Evolutionary conservation across 2,113 vertebrate genomes (phyloP).

Genomic region (Beaufortia kweichowensis): DNA sequence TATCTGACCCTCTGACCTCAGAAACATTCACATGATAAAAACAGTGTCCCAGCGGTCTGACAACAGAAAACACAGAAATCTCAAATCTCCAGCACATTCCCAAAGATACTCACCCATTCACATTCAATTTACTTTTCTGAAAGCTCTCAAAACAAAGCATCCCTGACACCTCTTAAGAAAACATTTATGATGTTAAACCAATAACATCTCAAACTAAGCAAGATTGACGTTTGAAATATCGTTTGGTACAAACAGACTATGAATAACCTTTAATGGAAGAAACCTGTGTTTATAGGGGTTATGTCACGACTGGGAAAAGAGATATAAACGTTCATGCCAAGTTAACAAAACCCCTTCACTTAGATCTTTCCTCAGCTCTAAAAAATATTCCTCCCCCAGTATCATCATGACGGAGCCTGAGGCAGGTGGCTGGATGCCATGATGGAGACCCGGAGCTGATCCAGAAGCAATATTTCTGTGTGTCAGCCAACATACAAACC

Average conservation of each 20-base stretch:
- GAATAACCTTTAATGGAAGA: not conserved
- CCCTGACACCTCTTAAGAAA: not conserved
- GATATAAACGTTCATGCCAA: not conserved
- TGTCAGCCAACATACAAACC: slow-evolving; percentile 10
- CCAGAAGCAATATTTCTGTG: slow-evolving; percentile 45
- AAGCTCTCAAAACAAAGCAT: slow-evolving; percentile 12
- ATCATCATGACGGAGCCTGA: slow-evolving; percentile 39
- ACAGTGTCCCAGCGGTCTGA: slow-evolving; percentile 48
- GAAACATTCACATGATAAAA: slow-evolving; percentile 46
- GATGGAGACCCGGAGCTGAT: slow-evolving; percentile 45
- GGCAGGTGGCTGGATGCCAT: slow-evolving; percentile 56
- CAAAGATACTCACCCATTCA: slow-evolving; percentile 23
- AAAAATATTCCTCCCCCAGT: slow-evolving; percentile 28
- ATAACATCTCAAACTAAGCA: slow-evolving; percentile 1
- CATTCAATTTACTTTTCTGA: not conserved
- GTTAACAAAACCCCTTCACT: slow-evolving; percentile 1
- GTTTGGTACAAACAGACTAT: not conserved
- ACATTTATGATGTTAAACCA: slow-evolving; percentile 32
- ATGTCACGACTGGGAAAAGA: not conserved
- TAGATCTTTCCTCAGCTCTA: slow-evolving; percentile 20
- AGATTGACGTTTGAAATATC: not conserved
- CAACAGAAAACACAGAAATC: slow-evolving; percentile 49
- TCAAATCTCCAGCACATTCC: slow-evolving; percentile 47
- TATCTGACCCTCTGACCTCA: slow-evolving; percentile 60
- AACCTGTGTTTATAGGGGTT: not conserved